phyloP scores from a whole-genome alignment of 2,113 vertebrate genomes.

The Lipophrys pholis region DNA sequence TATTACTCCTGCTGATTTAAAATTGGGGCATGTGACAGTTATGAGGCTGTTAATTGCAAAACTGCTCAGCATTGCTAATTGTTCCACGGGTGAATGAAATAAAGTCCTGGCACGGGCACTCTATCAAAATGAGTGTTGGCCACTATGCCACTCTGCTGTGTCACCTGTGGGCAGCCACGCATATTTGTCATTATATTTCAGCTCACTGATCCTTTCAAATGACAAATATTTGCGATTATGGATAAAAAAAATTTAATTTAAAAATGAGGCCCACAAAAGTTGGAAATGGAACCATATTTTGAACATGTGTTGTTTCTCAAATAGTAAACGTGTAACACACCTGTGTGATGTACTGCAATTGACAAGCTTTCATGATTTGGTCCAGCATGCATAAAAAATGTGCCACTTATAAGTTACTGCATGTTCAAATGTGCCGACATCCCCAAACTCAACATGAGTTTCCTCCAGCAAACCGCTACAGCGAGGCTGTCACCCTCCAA shows the following conservation, averaged over 20 bases:
- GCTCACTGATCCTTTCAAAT: slow-evolving; percentile 42
- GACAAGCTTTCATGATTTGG: slow-evolving; percentile 56
- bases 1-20: slow-evolving; percentile 83
- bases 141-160: slow-evolving; percentile 31
- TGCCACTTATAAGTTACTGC: slow-evolving; percentile 63
- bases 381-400: slow-evolving; percentile 67
- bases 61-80: slow-evolving; percentile 86
- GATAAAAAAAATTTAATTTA: not conserved
- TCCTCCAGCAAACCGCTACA: slow-evolving; percentile 69
- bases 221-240: slow-evolving; percentile 3
- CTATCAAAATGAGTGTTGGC: slow-evolving; percentile 66
- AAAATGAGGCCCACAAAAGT: not conserved
- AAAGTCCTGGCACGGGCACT: slow-evolving; percentile 76
- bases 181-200: slow-evolving; percentile 14
- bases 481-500: slow-evolving; percentile 68
- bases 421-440: slow-evolving; percentile 70
- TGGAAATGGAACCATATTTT: not conserved
- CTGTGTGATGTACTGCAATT: slow-evolving; percentile 27
- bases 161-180: slow-evolving; percentile 68
- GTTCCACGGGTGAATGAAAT: slow-evolving; percentile 80
- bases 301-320: slow-evolving; percentile 10
- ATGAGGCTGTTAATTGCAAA: slow-evolving; percentile 85
- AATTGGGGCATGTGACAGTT: slow-evolving; percentile 85
- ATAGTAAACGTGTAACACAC: slow-evolving; percentile 34
- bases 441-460: slow-evolving; percentile 72